Percentiles rank a stretch among this genome's conserved stretches.
phyloP scores from a whole-genome alignment of 2,888 invertebrate species.

The Endotricha flammealis region DNA sequence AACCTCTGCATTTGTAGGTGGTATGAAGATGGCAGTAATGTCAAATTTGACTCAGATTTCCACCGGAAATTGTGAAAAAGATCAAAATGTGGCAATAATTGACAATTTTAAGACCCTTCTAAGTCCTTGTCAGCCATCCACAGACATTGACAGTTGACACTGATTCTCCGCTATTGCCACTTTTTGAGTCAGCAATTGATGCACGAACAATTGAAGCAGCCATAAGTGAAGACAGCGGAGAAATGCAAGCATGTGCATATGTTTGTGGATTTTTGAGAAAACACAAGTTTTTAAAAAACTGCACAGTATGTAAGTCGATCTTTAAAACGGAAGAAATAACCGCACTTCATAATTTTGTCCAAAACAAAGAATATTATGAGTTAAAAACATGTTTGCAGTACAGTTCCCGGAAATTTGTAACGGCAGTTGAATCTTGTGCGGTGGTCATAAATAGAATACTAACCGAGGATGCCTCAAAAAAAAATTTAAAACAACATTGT shows the following conservation, averaged over 20 bases:
- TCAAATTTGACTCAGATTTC: constrained; percentile 12
- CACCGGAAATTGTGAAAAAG: constrained; percentile 12
- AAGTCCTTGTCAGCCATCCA: not conserved
- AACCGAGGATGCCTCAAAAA: not conserved
- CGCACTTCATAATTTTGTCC: not conserved
- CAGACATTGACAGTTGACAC: not conserved
- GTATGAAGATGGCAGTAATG: constrained; percentile 18
- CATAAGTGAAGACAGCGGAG: constrained; percentile 2
- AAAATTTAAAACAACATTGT: not conserved
- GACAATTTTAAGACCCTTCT: not conserved
- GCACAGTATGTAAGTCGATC: not conserved
- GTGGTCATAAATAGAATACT: not conserved
- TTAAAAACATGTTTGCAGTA: not conserved
- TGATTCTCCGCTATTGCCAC: not conserved
- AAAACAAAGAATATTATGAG: not conserved
- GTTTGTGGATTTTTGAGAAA: constrained; percentile 16
- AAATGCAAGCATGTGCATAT: constrained; percentile 17
- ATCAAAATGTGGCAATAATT: constrained; percentile 8
- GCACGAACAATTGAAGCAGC: not conserved
- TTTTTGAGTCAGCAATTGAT: not conserved
- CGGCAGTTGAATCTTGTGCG: not conserved
- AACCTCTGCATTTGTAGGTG: constrained; percentile 24
- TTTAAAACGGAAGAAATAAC: not conserved
- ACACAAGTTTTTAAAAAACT: not conserved
- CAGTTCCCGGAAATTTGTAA: not conserved